Percentiles rank a stretch among this genome's conserved stretches.
Evolutionary conservation across 2,797 vertebrate species (phyloP).

Genomic region (Petrocephalus schoutedeni): DNA sequence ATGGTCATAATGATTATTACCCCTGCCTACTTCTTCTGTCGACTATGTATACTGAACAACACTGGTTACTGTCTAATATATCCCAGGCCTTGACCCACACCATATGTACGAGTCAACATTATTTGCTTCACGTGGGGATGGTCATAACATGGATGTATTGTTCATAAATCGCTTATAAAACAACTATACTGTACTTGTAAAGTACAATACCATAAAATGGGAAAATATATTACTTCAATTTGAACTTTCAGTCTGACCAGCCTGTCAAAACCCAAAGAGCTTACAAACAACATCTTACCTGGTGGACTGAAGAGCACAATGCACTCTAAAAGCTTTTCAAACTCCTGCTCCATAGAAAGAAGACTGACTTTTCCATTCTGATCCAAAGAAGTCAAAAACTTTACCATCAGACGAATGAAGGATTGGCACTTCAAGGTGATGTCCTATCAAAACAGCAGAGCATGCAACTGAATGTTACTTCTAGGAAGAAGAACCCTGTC

Average conservation of each 20-base stretch:
- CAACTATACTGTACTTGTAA: background rate
- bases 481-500: background rate
- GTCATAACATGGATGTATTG: background rate
- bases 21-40: background rate
- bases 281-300: constrained; percentile 56
- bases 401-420: constrained; percentile 77
- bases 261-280: background rate
- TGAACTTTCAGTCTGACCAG: background rate
- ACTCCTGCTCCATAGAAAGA: constrained; percentile 72
- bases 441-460: constrained; percentile 62
- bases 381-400: constrained; percentile 80
- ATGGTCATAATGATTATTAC: background rate
- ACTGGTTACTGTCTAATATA: background rate
- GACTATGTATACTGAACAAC: background rate
- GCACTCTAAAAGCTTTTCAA: constrained; percentile 80
- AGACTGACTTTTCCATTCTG: constrained; percentile 79
- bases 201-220: background rate
- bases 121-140: too few relatives aligned
- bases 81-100: background rate
- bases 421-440: constrained; percentile 78
- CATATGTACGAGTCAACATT: background rate
- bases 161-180: background rate
- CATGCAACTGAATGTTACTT: background rate
- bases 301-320: constrained; percentile 82
- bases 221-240: background rate